Evolutionary conservation across 1,140 invertebrate species (phyloP), one percentile per base, ranked within the genome.

Genomic region (Drusus annulatus): DNA sequence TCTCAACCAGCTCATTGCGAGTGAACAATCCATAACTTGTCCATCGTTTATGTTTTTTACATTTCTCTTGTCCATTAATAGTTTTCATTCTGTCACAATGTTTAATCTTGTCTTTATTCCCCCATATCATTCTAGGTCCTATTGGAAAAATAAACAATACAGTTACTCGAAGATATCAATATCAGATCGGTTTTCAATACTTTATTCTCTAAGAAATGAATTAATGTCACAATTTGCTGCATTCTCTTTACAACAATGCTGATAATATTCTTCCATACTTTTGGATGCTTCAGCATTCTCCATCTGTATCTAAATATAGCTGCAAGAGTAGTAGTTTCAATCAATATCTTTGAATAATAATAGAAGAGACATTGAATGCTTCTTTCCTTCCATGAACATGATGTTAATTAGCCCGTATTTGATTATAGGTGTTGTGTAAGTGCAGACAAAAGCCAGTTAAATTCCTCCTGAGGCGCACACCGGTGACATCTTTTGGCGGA

Each of bases 341-440:
- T 13, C 36, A 13, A 45, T 45, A 1, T 28, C 10, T 45, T 45
- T 45, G 36, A 45, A 1, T 13, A 13, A 45, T 45, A 45, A 8
- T 45, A 45, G 36, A 45, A 45, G 8, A 45, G 36, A 45, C 36
- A 10, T 45, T 45, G 36, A 45, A 45, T 13, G 7, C 36, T 45
- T 7, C 0, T 2, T 45, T 13, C 7, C 36, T 13, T 45, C 7
- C 36, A 60, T 23, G 21, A 60, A 60, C 58, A 60, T 71, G 68
- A 45, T 77, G 80, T 71, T 81, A 81, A 81, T 81, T 15, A n/a
- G 21, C 73, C 69, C 36, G 23, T 80, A 63, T 85, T 81, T 84
- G 81, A 82, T 85, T 85, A 83, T 85, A 85, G 85, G 85, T 85
- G 81, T 84, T 85, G 83, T 85, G 84, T 85, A 85, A 85, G 80